These are phyloP conservation scores for Labrus mixtus DNA, from an alignment of 2,113 vertebrate genomes.

Conservation along the genomic window DNA sequence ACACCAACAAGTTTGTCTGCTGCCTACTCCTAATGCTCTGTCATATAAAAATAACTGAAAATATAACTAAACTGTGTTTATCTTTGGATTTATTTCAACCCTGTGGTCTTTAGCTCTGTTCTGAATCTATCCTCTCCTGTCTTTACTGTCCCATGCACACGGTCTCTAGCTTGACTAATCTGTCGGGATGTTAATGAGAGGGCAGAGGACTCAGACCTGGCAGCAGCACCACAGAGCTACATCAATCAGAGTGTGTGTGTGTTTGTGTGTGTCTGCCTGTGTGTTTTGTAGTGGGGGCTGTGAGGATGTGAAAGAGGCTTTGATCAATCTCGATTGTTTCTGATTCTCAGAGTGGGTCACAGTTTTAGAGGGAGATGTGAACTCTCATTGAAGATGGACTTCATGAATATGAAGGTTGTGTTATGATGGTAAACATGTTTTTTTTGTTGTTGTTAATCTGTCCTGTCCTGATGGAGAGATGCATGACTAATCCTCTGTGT, in stretches of 20 bases:
- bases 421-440: constrained; percentile 21
- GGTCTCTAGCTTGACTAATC: not conserved
- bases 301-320: constrained; percentile 34
- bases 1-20: no score
- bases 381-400: no score
- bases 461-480: constrained; percentile 4
- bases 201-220: constrained; percentile 8
- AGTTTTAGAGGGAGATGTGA: not conserved
- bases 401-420: constrained; percentile 6
- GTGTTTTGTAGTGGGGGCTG: not conserved
- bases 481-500: constrained; percentile 49
- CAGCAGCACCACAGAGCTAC: not conserved
- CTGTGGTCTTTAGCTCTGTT: no score
- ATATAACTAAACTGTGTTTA: no score
- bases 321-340: constrained; percentile 17
- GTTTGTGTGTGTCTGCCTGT: not conserved
- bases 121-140: not conserved
- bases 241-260: not conserved
- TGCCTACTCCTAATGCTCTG: no score
- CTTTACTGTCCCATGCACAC: not conserved
- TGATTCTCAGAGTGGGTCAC: not conserved
- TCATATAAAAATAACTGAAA: no score
- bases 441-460: constrained; percentile 20
- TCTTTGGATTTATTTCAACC: no score
- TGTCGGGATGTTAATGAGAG: constrained; percentile 10